These are phyloP conservation scores for Sclerodermus sp. DNA, from an alignment of 2,888 invertebrate species.

Conservation along the genomic window DNA sequence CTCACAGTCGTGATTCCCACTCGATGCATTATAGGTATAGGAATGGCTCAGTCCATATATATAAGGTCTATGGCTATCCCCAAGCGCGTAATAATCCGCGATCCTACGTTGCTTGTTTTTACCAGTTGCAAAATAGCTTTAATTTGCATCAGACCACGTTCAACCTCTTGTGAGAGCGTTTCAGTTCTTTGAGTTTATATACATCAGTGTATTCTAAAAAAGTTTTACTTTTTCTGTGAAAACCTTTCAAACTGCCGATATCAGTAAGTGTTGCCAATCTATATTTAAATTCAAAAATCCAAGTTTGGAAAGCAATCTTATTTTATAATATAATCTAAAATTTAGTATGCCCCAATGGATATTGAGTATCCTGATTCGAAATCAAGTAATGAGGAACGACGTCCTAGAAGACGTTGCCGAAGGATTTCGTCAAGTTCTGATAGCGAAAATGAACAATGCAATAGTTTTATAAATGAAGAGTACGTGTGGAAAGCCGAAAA, in stretches of 20 bases:
- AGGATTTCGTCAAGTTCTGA: slow-evolving; percentile 5
- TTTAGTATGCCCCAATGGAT: slow-evolving; percentile 5
- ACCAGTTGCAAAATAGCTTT: not conserved
- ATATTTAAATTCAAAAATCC: not conserved
- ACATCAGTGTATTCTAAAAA: slow-evolving; percentile 4
- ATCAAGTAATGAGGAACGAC: slow-evolving; percentile 4
- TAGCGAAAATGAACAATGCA: slow-evolving; percentile 4
- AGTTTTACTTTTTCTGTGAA: slow-evolving; percentile 4
- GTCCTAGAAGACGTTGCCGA: slow-evolving; percentile 7
- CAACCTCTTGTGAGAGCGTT: slow-evolving; percentile 1
- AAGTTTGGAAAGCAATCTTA: not conserved
- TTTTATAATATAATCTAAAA: slow-evolving; percentile 1
- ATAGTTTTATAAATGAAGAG: slow-evolving; percentile 13
- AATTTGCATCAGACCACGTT: not conserved
- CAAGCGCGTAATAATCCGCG: not conserved
- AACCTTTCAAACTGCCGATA: slow-evolving; percentile 3
- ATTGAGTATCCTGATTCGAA: slow-evolving; percentile 5
- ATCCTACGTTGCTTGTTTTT: not conserved
- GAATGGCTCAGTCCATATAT: not conserved
- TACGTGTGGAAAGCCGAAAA: slow-evolving; percentile 13
- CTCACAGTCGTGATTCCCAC: too few species aligned
- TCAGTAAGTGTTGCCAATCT: too few species aligned
- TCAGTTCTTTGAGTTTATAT: not conserved
- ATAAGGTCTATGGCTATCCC: not conserved
- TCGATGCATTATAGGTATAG: too few species aligned